phyloP scores from a whole-genome alignment of 2,888 invertebrate genomes.

The Sturmia bella region DNA sequence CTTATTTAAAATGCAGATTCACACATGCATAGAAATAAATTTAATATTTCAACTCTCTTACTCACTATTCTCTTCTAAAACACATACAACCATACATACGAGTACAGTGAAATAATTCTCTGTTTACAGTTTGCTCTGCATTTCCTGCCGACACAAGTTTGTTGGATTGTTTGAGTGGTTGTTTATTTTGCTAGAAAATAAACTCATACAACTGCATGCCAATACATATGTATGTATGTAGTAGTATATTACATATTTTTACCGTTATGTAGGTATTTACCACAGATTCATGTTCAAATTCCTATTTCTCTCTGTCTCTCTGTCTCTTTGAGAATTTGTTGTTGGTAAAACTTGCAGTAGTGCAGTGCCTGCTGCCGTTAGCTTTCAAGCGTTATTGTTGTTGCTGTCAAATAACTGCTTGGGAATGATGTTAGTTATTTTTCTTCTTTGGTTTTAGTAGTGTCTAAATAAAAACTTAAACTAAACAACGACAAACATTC shows the following conservation, averaged over 20 bases:
- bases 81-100: background rate
- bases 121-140: slow-evolving; percentile 62
- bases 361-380: slow-evolving; percentile 45
- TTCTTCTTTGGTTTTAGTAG: slow-evolving; percentile 51
- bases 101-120: too few relatives aligned
- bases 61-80: background rate
- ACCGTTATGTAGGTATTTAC: slow-evolving; percentile 30
- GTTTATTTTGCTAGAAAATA: slow-evolving; percentile 33
- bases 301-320: slow-evolving; percentile 23
- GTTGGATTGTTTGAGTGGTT: slow-evolving; percentile 24
- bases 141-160: slow-evolving; percentile 54
- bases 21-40: too few relatives aligned
- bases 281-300: slow-evolving; percentile 22
- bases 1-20: too few relatives aligned
- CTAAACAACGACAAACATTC: slow-evolving; percentile 27
- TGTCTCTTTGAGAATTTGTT: slow-evolving; percentile 31
- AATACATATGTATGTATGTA: too few relatives aligned
- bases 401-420: slow-evolving; percentile 39
- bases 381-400: slow-evolving; percentile 42
- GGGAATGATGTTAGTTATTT: slow-evolving; percentile 33
- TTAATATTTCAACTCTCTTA: slow-evolving; percentile 27
- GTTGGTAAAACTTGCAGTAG: slow-evolving; percentile 62
- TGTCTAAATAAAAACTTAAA: slow-evolving; percentile 59
- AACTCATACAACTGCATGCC: background rate
- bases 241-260: background rate